Conservation (phyloP, 2,113 vertebrate genomes). For the Motacilla tschutschensis region DNA sequence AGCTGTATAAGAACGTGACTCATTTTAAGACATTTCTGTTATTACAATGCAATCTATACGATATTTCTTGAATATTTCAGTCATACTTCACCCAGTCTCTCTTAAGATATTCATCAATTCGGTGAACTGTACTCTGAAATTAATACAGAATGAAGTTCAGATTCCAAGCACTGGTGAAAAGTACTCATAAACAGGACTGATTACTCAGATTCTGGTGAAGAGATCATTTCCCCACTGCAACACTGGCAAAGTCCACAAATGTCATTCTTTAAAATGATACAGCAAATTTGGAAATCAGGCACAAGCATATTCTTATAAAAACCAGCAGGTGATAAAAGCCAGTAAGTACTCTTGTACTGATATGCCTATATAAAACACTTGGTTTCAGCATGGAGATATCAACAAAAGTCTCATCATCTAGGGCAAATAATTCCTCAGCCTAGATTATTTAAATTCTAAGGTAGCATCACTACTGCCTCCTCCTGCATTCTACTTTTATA, state of each 20-base stretch:
- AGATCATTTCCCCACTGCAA: background rate
- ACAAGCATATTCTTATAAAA: background rate
- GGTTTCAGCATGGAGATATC: background rate
- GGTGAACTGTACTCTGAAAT: background rate
- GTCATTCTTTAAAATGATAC: background rate
- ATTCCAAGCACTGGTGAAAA: background rate
- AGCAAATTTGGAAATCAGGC: background rate
- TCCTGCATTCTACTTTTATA: background rate
- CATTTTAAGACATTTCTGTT: slow-evolving; percentile 8
- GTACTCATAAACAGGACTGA: rapidly evolving
- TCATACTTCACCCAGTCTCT: background rate
- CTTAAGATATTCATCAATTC: background rate
- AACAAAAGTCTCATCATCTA: background rate
- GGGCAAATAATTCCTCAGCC: background rate
- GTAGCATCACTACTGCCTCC: background rate
- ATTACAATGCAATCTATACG: background rate
- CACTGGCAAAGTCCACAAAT: background rate
- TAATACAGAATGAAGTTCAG: background rate
- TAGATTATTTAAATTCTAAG: background rate
- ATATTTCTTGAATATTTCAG: background rate
- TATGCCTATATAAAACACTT: background rate
- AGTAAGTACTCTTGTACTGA: background rate
- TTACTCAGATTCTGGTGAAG: background rate
- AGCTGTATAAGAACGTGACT: background rate
- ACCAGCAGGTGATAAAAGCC: background rate